phyloP scores from a whole-genome alignment of 2,113 vertebrate species.

The Sialia sialis region DNA sequence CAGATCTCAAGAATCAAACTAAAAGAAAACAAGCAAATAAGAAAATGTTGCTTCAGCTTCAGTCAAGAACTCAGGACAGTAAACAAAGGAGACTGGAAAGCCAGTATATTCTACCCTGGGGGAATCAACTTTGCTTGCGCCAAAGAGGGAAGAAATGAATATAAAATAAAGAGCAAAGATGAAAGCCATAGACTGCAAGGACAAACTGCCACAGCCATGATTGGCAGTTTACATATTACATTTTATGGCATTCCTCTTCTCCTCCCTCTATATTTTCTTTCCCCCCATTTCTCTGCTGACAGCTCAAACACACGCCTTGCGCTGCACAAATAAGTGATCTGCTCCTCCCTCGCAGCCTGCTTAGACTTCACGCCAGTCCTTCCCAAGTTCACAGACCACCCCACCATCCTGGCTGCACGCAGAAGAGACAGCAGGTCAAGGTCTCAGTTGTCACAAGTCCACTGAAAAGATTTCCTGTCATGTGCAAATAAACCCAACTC shows the following conservation, averaged over 20 bases:
- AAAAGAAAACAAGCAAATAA: constrained; percentile 7
- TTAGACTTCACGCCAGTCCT: background rate
- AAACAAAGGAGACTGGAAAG: constrained; percentile 2
- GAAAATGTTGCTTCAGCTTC: background rate
- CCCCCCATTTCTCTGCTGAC: constrained; percentile 6
- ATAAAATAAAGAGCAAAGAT: constrained; percentile 2
- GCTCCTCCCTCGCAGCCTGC: constrained; percentile 14
- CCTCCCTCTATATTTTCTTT: background rate
- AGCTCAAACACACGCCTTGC: background rate
- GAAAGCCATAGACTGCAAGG: background rate
- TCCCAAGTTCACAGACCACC: background rate
- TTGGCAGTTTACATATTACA: constrained; percentile 23
- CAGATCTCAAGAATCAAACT: background rate
- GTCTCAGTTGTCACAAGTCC: background rate
- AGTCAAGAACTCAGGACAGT: background rate
- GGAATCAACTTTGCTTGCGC: background rate
- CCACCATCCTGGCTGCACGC: background rate
- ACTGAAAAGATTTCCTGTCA: background rate
- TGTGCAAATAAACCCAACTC: background rate
- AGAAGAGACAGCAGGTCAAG: background rate
- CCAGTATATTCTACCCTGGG: background rate
- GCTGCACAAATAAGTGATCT: background rate
- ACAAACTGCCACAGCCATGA: background rate
- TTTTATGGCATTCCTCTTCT: constrained; percentile 25
- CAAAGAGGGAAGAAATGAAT: background rate